These are phyloP conservation scores for Clytia hemisphaerica DNA, from an alignment of 30 jellyfish, hydroid and myxozoan species.

Conservation along the genomic window DNA sequence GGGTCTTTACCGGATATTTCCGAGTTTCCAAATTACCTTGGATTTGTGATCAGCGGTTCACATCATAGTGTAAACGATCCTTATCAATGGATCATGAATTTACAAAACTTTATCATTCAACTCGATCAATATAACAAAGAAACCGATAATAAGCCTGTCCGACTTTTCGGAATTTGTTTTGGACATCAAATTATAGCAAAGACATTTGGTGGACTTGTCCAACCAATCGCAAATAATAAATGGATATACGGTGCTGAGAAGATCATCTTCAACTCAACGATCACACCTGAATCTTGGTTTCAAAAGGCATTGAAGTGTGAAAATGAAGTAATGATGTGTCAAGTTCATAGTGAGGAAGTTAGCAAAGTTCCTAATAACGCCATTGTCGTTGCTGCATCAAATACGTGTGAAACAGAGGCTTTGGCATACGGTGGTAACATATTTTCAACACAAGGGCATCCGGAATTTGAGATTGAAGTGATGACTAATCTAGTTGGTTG, in stretches of 20 bases:
- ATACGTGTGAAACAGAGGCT: conserved; percentile 45
- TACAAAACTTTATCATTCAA: conserved; percentile 33
- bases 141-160: no score
- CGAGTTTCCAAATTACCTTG: conserved; percentile 32
- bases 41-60: conserved; percentile 60
- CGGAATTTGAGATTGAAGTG: conserved; percentile 37
- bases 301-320: no score
- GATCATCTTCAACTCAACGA: no score
- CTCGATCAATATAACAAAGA: no score
- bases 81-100: conserved; percentile 35
- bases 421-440: conserved; percentile 40
- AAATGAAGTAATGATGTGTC: no score
- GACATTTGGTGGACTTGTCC: conserved; percentile 68
- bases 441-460: conserved; percentile 57
- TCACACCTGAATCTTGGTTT: no score
- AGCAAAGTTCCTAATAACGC: conserved; percentile 35
- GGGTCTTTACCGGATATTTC: no score
- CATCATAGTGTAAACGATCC: conserved; percentile 52
- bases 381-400: conserved; percentile 36
- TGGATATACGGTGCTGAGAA: conserved; percentile 48
- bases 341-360: conserved; percentile 72
- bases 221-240: conserved; percentile 21
- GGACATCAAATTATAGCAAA: conserved; percentile 61
- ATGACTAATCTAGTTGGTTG: no score
- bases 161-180: conserved; percentile 59